phyloP scores from a whole-genome alignment of 1,140 invertebrate species.

The Hyles euphorbiae region DNA sequence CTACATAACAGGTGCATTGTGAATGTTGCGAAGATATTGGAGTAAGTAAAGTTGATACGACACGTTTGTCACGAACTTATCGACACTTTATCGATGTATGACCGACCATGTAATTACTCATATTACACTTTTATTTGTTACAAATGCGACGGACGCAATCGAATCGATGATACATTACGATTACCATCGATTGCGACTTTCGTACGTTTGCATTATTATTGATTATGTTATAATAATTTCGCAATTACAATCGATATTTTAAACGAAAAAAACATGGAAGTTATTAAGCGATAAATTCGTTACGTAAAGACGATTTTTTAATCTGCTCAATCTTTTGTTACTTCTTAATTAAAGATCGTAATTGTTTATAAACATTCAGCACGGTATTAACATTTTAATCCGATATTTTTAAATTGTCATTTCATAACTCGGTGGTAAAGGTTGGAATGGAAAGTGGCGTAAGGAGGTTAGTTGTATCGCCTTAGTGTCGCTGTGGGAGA shows the following conservation, averaged over 20 bases:
- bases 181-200: conserved; percentile 4
- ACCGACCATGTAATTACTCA: conserved; percentile 5
- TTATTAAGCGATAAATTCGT: conserved; percentile 10
- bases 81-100: conserved; percentile 5
- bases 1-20: conserved; percentile 24
- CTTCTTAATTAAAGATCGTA: not conserved
- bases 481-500: conserved; percentile 8
- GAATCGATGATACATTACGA: conserved; percentile 1
- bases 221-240: conserved; percentile 17
- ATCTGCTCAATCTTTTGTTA: not conserved
- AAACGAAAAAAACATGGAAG: conserved; percentile 8
- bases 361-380: not conserved
- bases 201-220: conserved; percentile 2
- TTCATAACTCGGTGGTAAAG: conserved; percentile 9
- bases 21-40: conserved; percentile 17
- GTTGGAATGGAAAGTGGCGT: conserved; percentile 11
- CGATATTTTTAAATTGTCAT: conserved; percentile 6
- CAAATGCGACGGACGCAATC: conserved; percentile 9
- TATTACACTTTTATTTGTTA: not conserved
- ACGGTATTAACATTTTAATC: conserved; percentile 7
- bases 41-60: not conserved
- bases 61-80: conserved; percentile 2
- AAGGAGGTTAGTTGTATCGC: conserved; percentile 9
- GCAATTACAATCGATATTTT: conserved; percentile 14
- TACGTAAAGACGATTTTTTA: conserved; percentile 10